Base-by-base conservation (phyloP, 2,888 invertebrate species). In the Drosophila paracracens region DNA sequence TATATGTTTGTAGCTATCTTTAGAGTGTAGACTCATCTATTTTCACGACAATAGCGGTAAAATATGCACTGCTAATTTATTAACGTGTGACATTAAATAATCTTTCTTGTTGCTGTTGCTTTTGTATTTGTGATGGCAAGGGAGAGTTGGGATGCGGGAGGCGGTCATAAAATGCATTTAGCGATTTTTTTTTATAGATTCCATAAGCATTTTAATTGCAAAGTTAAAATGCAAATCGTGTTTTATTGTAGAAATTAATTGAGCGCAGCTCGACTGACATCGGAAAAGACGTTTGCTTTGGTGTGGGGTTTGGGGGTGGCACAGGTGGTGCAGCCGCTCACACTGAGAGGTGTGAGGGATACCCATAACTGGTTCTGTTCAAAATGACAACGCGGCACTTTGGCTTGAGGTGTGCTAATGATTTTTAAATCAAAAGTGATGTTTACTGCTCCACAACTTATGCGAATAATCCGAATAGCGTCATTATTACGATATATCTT, bases 181-280 rank as follows among this genome's bases (percentile, higher is more conserved):
- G 81, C 74, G 82, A 72, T 79, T 25, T 46, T 25, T 25, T 87
- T 84, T 87, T 82, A 88, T 88, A 80, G 89, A 84, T 83, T 90
- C 83, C 86, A 89, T 89, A 88, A 89, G 86, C 88, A 88, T 88
- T 89, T 88, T 86, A 89, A 90, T 85, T 89, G 88, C 89, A 84
- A 91, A 90, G 80, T 86, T 88, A 79, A 88, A 89, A 86, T 87
- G 85, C 88, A 87, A 90, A 89, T 90, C 83, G 83, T 79, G 83
- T 79, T 89, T 86, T 82, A 87, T 85, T 88, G 77, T 83, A 59
- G 85, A 85, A 79, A 82, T 87, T 87, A 87, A 88, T 89, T 89
- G 87, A 89, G 88, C 87, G 61, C 79, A 74, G 70, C 70, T 71
- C 76, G 74, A 59, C 73, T 43, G 72, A 76, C 82, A 86, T 86